Evolutionary conservation across 1,140 invertebrate genomes (phyloP).

Genomic region (Neelides sp.): DNA sequence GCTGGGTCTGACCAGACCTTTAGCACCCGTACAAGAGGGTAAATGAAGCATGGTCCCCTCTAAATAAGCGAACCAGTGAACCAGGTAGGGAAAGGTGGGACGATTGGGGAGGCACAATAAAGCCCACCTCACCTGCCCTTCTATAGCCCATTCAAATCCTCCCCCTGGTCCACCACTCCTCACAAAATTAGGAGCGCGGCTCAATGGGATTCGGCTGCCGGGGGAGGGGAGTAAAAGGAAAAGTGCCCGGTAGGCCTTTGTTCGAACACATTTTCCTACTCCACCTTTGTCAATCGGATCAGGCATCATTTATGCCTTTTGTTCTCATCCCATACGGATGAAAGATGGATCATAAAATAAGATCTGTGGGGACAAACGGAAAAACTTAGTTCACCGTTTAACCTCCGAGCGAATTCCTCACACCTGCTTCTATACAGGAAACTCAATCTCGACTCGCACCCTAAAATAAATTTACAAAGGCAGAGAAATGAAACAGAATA

Average conservation of each 20-base stretch:
- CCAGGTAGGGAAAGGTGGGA: background rate
- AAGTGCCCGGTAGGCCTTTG: slow-evolving; percentile 3
- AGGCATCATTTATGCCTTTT: slow-evolving; percentile 8
- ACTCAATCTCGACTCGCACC: too few species aligned
- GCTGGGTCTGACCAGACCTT: slow-evolving; percentile 4
- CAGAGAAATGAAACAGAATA: too few species aligned
- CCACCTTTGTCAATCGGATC: slow-evolving; percentile 10
- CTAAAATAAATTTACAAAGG: too few species aligned
- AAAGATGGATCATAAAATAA: too few species aligned
- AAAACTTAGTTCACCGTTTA: too few species aligned
- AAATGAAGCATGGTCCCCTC: slow-evolving; percentile 11
- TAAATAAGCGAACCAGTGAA: slow-evolving; percentile 15
- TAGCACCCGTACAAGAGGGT: slow-evolving; percentile 4
- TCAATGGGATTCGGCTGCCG: background rate
- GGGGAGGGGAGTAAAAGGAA: background rate
- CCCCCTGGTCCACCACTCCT: slow-evolving; percentile 4
- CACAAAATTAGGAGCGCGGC: too few species aligned
- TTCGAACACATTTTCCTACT: slow-evolving; percentile 11
- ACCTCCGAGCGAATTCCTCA: too few species aligned
- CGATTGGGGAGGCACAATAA: too few species aligned
- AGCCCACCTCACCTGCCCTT: slow-evolving; percentile 16
- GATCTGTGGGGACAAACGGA: too few species aligned
- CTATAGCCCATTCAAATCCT: slow-evolving; percentile 7
- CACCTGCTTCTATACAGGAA: too few species aligned
- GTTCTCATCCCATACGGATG: too few species aligned